Evolutionary conservation across 2,113 vertebrate species (phyloP).

Genomic region (Poeciliopsis prolifica): DNA sequence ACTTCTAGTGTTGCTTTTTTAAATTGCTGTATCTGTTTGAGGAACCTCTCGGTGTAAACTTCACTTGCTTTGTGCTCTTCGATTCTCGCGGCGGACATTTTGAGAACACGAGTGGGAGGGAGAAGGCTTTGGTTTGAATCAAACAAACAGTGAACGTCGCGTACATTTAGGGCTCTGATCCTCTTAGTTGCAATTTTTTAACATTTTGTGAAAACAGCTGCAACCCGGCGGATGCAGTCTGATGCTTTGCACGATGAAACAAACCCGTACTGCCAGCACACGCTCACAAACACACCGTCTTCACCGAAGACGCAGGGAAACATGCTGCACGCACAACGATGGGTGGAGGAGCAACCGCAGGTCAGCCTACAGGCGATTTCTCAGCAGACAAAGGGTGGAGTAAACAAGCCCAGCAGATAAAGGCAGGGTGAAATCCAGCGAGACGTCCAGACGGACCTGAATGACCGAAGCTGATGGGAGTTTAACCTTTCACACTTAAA

Average conservation of each 20-base stretch:
- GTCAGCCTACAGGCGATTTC: neutral
- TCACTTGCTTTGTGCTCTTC: conserved; percentile 75
- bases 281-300: conserved; percentile 30
- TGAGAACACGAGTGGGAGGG: conserved; percentile 49
- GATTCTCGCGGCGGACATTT: conserved; percentile 45
- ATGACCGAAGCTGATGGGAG: neutral
- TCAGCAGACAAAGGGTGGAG: conserved; percentile 30
- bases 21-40: conserved; percentile 5
- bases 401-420: conserved; percentile 14
- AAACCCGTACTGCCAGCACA: conserved; percentile 52
- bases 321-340: conserved; percentile 48
- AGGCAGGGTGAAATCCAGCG: neutral
- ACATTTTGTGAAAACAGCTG: conserved; percentile 27
- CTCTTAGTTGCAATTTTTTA: conserved; percentile 1
- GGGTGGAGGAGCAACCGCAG: neutral
- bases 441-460: neutral
- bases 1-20: neutral
- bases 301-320: conserved; percentile 32
- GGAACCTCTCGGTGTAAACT: conserved; percentile 63
- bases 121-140: conserved; percentile 69
- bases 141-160: conserved; percentile 41
- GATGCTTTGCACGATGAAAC: conserved; percentile 34
- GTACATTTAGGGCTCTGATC: conserved; percentile 33
- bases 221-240: conserved; percentile 41
- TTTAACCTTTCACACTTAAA: conserved; percentile 16